Base-by-base conservation (phyloP, 2,113 vertebrate species). In the Balaenoptera acutorostrata region DNA sequence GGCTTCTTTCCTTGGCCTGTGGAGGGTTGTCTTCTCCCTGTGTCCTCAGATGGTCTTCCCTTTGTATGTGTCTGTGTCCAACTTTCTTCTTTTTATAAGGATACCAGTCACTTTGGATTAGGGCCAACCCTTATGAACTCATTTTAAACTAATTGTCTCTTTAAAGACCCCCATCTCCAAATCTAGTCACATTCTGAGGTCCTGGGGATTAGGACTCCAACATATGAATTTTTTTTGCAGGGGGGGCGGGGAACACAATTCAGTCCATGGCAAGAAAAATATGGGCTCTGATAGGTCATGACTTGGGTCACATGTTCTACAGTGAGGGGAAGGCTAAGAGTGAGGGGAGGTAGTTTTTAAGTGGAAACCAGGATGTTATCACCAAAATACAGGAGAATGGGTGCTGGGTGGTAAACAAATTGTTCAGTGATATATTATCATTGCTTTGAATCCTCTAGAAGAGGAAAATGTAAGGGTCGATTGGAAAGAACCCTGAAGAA, bases 111-210 rank as follows among this genome's bases (percentile, higher is more conserved):
- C 15, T 31, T 25, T 69, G 71, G 31, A 72, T 29, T 82, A 97
- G 23, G 18, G 3, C 46, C 23, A 39, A 69, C 18, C 2, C 1
- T 44, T 61, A 52, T 61, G 55, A 66, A 25, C 8, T 91, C 49
- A 93, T 93, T 94, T 97, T 66, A 55, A 63, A 82, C n/a, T 68
- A 72, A 44, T 81, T 84, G 84, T 36, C n/a, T 90, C 14, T 61
- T 86, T 68, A 23, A 84, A 87, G 66, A 77, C 17, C 21, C 71
- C 15, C 29, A 5, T 89, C 41, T 93, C 15, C 68, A 61, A 61
- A 77, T 52, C 27, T 10, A 63, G 27, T 90, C 49, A 82, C n/a
- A 46, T 81, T 68, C 63, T 29, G 6, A 92, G n/a, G 49, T 75
- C 27, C 8, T 91, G 27, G 17, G 13, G 39, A 33, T 75, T 39